Evolutionary conservation across 1,140 invertebrate species (phyloP).

Genomic region (Catajapyx aquilonaris): DNA sequence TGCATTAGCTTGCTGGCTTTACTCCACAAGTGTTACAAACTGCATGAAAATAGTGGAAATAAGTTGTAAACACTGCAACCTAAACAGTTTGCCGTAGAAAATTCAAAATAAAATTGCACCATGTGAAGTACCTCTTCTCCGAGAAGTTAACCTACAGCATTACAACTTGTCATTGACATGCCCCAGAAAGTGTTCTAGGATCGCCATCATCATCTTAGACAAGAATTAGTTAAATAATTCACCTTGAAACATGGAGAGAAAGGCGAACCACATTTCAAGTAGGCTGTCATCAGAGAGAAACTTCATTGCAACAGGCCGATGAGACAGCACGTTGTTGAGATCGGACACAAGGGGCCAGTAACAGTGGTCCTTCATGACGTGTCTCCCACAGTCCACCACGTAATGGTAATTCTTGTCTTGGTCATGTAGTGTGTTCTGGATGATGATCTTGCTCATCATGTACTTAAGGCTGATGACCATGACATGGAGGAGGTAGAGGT

Average conservation of each 20-base stretch:
- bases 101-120: no score
- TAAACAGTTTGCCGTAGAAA: no score
- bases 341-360: conserved; percentile 96
- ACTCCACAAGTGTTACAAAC: no score
- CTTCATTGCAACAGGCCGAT: conserved; percentile 66
- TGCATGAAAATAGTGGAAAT: no score
- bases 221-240: no score
- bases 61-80: no score
- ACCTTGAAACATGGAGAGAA: conserved; percentile 87
- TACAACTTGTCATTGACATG: no score
- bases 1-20: no score
- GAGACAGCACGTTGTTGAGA: conserved; percentile 90
- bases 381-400: conserved; percentile 78
- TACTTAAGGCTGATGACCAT: conserved; percentile 83
- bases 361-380: conserved; percentile 92
- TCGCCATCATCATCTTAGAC: no score
- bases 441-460: conserved; percentile 82
- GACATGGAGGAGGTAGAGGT: conserved; percentile 72
- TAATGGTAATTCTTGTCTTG: conserved; percentile 57
- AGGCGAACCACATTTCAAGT: conserved; percentile 84
- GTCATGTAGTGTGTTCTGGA: conserved; percentile 69
- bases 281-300: conserved; percentile 72
- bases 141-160: no score
- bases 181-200: no score
- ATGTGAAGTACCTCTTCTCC: no score